Percentiles rank a stretch among this genome's conserved stretches.
Conservation (phyloP, 2,888 invertebrate species). For the Gymnoscelis rufifasciata region DNA sequence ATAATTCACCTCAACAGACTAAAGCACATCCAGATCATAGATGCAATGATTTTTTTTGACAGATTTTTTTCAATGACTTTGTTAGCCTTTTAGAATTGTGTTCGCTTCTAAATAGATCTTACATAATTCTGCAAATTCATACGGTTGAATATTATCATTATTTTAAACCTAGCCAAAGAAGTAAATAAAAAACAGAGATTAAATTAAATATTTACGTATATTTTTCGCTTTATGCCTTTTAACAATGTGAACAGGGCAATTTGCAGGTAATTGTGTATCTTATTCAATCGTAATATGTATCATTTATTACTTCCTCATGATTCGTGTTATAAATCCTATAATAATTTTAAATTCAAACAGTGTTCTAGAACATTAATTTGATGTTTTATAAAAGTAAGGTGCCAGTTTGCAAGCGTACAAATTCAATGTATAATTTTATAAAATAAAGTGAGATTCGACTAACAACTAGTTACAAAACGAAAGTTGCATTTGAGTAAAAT, state of each 20-base stretch:
- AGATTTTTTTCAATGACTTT: too few relatives aligned
- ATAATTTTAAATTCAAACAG: slow-evolving; percentile 31
- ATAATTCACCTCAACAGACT: too few relatives aligned
- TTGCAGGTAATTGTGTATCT: slow-evolving; percentile 51
- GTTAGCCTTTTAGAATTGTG: too few relatives aligned
- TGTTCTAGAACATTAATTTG: slow-evolving; percentile 47
- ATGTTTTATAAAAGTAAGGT: slow-evolving; percentile 47
- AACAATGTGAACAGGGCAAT: slow-evolving; percentile 68
- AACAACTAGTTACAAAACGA: slow-evolving; percentile 46
- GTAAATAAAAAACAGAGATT: slow-evolving; percentile 41
- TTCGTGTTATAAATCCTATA: slow-evolving; percentile 42
- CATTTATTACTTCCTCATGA: slow-evolving; percentile 28
- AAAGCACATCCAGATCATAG: too few relatives aligned
- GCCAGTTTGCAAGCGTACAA: slow-evolving; percentile 49
- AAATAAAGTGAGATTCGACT: slow-evolving; percentile 54
- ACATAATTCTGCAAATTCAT: too few relatives aligned
- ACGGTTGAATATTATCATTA: too few relatives aligned
- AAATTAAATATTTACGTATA: slow-evolving; percentile 78
- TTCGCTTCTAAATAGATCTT: too few relatives aligned
- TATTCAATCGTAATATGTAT: slow-evolving; percentile 42
- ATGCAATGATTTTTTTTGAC: too few relatives aligned
- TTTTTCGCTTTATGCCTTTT: slow-evolving; percentile 70
- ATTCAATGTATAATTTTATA: slow-evolving; percentile 44
- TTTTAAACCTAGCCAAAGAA: neutral
- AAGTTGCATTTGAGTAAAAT: slow-evolving; percentile 36